Evolutionary conservation across 2,888 invertebrate species (phyloP).

Genomic region (Prosapia bicincta): DNA sequence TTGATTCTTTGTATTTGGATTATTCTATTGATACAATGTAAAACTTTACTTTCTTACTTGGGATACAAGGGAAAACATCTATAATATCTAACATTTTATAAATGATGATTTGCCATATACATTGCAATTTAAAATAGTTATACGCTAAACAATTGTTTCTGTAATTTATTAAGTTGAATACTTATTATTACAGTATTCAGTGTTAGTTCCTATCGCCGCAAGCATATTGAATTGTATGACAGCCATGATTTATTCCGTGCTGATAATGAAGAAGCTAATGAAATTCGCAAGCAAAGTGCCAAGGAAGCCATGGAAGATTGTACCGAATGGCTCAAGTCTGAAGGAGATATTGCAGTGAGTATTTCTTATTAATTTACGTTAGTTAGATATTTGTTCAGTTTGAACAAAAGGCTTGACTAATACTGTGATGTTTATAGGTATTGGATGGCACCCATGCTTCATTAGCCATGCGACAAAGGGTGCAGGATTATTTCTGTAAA

Average conservation of each 20-base stretch:
- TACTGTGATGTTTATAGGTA: background rate
- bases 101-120: no score
- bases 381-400: no score
- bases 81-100: no score
- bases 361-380: no score
- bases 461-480: constrained; percentile 70
- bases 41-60: no score
- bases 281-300: constrained; percentile 77
- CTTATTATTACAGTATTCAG: constrained; percentile 80
- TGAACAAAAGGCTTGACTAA: no score
- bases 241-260: constrained; percentile 86
- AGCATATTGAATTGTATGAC: constrained; percentile 74
- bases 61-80: no score
- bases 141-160: no score
- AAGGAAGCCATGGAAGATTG: constrained; percentile 83
- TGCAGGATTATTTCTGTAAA: constrained; percentile 66
- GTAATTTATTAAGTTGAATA: no score
- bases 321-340: constrained; percentile 71
- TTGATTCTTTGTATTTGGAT: no score
- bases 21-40: no score
- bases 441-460: constrained; percentile 93
- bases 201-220: constrained; percentile 86
- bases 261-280: constrained; percentile 77
- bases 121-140: no score
- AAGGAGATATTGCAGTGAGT: constrained; percentile 78